phyloP scores from a whole-genome alignment of 2,113 vertebrate species.

The Nipponia nippon region DNA sequence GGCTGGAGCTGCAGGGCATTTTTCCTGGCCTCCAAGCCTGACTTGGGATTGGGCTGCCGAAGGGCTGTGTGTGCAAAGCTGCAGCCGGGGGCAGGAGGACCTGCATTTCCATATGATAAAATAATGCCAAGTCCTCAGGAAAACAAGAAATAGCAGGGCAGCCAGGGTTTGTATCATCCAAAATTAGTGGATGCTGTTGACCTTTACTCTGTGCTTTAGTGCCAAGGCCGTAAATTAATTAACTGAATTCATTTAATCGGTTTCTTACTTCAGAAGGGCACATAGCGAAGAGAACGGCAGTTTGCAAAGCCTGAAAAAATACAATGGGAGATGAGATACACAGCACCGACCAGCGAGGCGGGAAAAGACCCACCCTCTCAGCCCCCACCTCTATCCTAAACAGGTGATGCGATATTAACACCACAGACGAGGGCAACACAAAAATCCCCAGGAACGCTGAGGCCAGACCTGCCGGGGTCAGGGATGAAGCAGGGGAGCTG shows the following conservation, averaged over 20 bases:
- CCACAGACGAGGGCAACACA: not conserved
- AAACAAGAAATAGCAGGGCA: not conserved
- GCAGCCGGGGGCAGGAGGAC: not conserved
- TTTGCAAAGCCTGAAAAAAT: not conserved
- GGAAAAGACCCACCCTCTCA: not conserved
- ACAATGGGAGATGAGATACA: not conserved
- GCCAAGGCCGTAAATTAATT: not conserved
- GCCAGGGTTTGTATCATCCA: not conserved
- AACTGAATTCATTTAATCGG: not conserved
- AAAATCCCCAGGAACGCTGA: not conserved
- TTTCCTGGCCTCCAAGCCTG: not conserved
- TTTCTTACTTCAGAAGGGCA: not conserved
- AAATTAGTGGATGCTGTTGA: constrained; percentile 2
- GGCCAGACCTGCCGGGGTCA: rapidly evolving
- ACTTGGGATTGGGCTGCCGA: not conserved
- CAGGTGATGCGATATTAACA: not conserved
- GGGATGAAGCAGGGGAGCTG: not conserved
- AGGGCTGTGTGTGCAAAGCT: not conserved
- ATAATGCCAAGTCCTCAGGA: not conserved
- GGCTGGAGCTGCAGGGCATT: not conserved
- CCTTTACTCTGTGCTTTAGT: not conserved
- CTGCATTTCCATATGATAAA: not conserved
- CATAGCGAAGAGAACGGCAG: not conserved
- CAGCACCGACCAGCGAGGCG: not conserved
- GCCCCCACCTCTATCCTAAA: not conserved